Conservation (phyloP, 2,888 invertebrate species). For the Diarsia dahlii region DNA sequence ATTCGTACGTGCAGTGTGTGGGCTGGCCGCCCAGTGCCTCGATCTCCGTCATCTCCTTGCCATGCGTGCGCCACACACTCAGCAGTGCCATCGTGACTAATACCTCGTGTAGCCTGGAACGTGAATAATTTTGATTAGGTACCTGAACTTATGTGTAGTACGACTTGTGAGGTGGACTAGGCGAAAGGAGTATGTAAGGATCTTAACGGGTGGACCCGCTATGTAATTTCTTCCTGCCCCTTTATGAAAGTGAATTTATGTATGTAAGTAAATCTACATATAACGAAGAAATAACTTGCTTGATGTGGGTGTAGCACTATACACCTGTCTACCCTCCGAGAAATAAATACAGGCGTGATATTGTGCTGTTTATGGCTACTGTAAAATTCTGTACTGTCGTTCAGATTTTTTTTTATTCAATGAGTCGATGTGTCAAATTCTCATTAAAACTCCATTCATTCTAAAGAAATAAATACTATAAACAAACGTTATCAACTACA, state of each 20-base stretch:
- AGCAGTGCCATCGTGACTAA: slow-evolving; percentile 69
- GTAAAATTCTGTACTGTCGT: too few relatives aligned
- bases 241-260: too few relatives aligned
- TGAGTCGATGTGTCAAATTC: background rate
- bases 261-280: too few relatives aligned
- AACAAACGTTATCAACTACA: slow-evolving; percentile 6
- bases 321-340: background rate
- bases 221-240: background rate
- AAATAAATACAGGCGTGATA: background rate
- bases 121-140: background rate
- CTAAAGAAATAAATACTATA: background rate
- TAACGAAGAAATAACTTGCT: background rate
- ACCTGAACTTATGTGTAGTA: too few relatives aligned
- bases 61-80: slow-evolving; percentile 64
- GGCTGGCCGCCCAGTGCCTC: slow-evolving; percentile 79
- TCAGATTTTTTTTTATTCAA: too few relatives aligned
- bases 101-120: slow-evolving; percentile 75
- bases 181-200: background rate
- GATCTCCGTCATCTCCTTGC: slow-evolving; percentile 82
- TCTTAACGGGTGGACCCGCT: background rate
- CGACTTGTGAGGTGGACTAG: too few relatives aligned
- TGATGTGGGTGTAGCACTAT: background rate
- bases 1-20: slow-evolving; percentile 88
- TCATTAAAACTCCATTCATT: background rate
- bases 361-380: too few relatives aligned